Evolutionary conservation across 2,113 vertebrate genomes (phyloP).

Genomic region (Lophura nycthemera): DNA sequence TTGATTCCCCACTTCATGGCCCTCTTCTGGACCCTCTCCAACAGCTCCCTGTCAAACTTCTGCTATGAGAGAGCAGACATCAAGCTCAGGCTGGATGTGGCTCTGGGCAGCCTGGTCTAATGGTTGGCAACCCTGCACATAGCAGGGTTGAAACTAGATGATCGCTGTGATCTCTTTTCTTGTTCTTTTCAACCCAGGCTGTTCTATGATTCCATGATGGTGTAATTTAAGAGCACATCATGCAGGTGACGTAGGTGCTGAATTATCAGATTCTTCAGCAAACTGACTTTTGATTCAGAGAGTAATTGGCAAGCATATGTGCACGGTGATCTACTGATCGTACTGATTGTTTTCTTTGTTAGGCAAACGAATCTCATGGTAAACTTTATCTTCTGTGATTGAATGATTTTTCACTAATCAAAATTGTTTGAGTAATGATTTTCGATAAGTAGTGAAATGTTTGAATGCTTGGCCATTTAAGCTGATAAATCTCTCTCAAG

Average conservation of each 20-base stretch:
- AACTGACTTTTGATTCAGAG: fast-evolving
- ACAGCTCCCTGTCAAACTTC: background rate
- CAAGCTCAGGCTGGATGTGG: no score
- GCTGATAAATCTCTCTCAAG: background rate
- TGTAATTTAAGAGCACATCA: background rate
- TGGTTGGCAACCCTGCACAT: no score
- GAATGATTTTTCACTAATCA: background rate
- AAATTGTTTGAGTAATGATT: background rate
- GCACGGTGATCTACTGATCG: background rate
- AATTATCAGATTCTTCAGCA: background rate
- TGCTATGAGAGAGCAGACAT: background rate
- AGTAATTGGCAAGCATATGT: fast-evolving
- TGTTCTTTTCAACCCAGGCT: no score
- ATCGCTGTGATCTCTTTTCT: no score
- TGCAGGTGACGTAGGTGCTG: background rate
- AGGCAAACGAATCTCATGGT: background rate
- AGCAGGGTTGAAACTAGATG: no score
- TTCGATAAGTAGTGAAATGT: background rate
- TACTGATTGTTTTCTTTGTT: background rate
- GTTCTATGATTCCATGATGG: background rate
- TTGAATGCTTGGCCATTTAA: background rate
- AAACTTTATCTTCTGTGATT: background rate
- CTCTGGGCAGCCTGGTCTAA: no score
- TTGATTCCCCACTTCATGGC: no score
- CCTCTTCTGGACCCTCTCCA: no score